Base-by-base conservation (phyloP, 1,140 invertebrate genomes). In the Drosophila murphyi region DNA sequence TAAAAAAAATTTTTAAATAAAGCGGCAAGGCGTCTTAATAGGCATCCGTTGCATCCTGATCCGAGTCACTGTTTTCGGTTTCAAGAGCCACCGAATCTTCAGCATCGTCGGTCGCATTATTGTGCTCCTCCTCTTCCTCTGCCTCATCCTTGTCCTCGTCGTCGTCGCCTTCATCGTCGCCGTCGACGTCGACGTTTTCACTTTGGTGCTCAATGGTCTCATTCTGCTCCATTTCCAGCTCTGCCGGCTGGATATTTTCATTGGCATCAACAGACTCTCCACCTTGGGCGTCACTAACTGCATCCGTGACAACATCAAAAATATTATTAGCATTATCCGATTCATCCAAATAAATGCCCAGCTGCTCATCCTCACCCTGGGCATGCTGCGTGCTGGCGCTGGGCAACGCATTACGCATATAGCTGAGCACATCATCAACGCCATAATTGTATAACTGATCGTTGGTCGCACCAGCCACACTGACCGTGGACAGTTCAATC, bases 401-500 rank as follows among this genome's bases (percentile, higher is more conserved):
- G 12, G 62, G 69, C 28, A 70, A 20, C 4, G 48, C 12, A 37
- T 68, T 54, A 5, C 34, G 50, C 12, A 86, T 4, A 8, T 74
- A 62, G 12, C 56, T 55, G 0, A 85, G 50, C 4, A 64, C 47
- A 32, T 70, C 70, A 0, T 76, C 76, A 2, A 60, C 68, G 31
- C 51, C 67, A 39, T 78, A 71, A 37, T 74, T 74, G 4, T 3
- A 10, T 41, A 80, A 78, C 2, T 74, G 6, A 0, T 47, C 54
- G 28, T 35, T 35, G 28, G 35, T 37, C n/a, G 60, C 37, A 39
- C n/a, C 47, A 28, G 28, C 48, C 32, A 37, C 70, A 47, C 55
- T 74, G 28, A 67, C 32, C 3, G 75, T 69, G n/a, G 81, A 76
- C 1, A 87, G 51, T 34, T 82, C 83, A 29, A 88, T 76, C 37